phyloP scores from a whole-genome alignment of 2,888 invertebrate species.

The Synanthedon vespiformis region DNA sequence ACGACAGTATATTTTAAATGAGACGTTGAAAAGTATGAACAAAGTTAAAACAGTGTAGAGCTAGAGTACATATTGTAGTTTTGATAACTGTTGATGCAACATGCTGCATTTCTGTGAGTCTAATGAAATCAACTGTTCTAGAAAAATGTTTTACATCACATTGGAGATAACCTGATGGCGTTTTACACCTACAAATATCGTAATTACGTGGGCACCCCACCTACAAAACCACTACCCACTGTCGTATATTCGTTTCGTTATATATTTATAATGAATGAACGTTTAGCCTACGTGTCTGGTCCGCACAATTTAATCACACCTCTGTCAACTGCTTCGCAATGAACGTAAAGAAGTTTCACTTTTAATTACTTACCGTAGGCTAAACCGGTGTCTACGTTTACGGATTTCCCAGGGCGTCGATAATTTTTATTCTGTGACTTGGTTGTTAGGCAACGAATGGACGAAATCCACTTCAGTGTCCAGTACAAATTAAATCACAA shows the following conservation, averaged over 20 bases:
- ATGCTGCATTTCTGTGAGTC: no score
- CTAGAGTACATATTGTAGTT: no score
- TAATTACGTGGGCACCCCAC: slow-evolving; percentile 61
- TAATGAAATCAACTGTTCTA: slow-evolving; percentile 12
- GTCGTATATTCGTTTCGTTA: slow-evolving; percentile 41
- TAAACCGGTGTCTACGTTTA: slow-evolving; percentile 31
- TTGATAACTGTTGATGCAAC: no score
- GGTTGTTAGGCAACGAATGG: slow-evolving; percentile 8
- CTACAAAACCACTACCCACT: slow-evolving; percentile 58
- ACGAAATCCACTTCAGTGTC: slow-evolving; percentile 21
- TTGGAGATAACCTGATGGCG: slow-evolving; percentile 38
- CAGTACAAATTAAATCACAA: slow-evolving; percentile 15
- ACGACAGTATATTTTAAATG: no score
- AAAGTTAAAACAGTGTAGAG: no score
- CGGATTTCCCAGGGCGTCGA: slow-evolving; percentile 41
- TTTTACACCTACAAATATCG: slow-evolving; percentile 51
- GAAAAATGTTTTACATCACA: slow-evolving; percentile 30
- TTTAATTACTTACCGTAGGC: slow-evolving; percentile 54
- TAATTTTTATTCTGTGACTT: slow-evolving; percentile 19
- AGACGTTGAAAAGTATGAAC: no score
- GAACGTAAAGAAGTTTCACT: slow-evolving; percentile 31
- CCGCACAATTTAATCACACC: slow-evolving; percentile 7
- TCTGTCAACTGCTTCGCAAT: slow-evolving; percentile 13
- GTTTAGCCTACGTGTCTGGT: slow-evolving; percentile 49
- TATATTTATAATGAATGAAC: slow-evolving; percentile 3